Conservation (phyloP, 2,797 vertebrate genomes). For the Poliocrania exsul region DNA sequence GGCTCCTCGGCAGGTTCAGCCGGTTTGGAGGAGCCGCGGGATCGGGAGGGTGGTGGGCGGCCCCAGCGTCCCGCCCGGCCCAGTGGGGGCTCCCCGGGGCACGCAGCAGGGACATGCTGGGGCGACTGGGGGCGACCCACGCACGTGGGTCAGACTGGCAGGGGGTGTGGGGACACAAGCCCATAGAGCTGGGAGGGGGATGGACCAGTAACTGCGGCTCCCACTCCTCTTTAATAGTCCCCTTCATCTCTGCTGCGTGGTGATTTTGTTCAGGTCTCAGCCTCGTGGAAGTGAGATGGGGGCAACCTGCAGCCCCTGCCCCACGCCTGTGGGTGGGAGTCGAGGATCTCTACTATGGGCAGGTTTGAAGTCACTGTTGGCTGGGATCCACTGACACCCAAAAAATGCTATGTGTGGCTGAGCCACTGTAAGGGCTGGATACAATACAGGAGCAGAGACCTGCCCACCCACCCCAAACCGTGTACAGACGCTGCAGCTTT, state of each 20-base stretch:
- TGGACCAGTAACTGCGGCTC: background rate
- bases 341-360: background rate
- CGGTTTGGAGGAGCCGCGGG: background rate
- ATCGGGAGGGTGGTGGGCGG: background rate
- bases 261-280: background rate
- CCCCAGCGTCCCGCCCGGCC: background rate
- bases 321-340: fast-evolving
- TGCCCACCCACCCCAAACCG: background rate
- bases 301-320: background rate
- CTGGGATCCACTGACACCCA: background rate
- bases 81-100: fast-evolving
- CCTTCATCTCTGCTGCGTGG: background rate
- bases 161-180: background rate
- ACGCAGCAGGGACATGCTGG: fast-evolving
- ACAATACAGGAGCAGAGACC: background rate
- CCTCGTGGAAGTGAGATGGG: background rate
- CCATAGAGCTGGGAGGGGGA: background rate
- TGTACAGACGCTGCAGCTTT: fast-evolving
- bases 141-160: fast-evolving
- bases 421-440: background rate
- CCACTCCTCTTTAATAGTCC: fast-evolving
- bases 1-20: background rate
- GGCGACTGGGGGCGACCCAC: background rate
- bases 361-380: background rate
- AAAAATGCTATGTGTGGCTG: background rate